Percentiles rank a stretch among this genome's conserved stretches.
Conservation (phyloP, 1,140 invertebrate genomes). For the Sitophilus oryzae region DNA sequence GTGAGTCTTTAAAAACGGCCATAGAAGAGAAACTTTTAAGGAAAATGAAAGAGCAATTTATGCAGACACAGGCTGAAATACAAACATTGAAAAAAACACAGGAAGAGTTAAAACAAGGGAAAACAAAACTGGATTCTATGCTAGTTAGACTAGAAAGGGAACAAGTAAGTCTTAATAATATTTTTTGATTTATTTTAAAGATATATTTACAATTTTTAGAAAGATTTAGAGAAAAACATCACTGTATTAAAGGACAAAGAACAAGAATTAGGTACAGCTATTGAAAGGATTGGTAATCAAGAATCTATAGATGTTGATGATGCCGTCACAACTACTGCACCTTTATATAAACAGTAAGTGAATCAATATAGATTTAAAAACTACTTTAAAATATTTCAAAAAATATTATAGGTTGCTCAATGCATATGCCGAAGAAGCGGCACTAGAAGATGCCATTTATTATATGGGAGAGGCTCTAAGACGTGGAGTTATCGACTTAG, state of each 20-base stretch:
- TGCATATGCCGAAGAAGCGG: slow-evolving; percentile 95
- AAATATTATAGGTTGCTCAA: slow-evolving; percentile 79
- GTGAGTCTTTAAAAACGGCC: slow-evolving; percentile 87
- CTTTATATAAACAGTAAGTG: slow-evolving; percentile 87
- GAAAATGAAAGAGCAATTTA: slow-evolving; percentile 80
- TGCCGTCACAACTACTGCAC: slow-evolving; percentile 92
- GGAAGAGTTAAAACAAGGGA: slow-evolving; percentile 81
- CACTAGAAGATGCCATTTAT: slow-evolving; percentile 97
- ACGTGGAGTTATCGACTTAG: slow-evolving; percentile 88
- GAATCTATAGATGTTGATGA: slow-evolving; percentile 90
- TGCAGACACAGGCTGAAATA: slow-evolving; percentile 85
- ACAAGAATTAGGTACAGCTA: slow-evolving; percentile 74
- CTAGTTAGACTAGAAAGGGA: slow-evolving; percentile 78
- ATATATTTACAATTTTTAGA: slow-evolving; percentile 40
- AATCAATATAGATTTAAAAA: slow-evolving; percentile 1
- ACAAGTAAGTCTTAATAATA: slow-evolving; percentile 50
- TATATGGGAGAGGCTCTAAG: slow-evolving; percentile 95
- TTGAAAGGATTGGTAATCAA: slow-evolving; percentile 70
- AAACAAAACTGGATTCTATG: slow-evolving; percentile 75
- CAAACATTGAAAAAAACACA: slow-evolving; percentile 85
- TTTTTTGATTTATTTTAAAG: background rate
- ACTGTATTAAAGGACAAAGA: slow-evolving; percentile 78
- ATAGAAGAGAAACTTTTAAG: slow-evolving; percentile 90
- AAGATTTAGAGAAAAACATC: slow-evolving; percentile 80
- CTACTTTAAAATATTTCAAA: too few species aligned